Evolutionary conservation across 2,888 invertebrate species (phyloP).

Genomic region (Lypha dubia): DNA sequence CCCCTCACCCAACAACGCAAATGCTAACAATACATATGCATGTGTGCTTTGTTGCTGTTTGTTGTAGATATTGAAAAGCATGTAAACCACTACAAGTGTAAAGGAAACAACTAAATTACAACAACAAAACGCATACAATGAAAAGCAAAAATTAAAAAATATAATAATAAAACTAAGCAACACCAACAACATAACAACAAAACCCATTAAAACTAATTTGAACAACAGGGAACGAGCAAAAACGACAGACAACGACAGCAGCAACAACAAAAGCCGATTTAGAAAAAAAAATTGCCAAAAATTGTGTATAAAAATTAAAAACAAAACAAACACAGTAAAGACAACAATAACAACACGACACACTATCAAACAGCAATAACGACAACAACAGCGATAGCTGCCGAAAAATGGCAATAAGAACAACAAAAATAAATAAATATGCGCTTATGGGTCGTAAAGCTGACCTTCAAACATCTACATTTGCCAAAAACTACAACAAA

Average conservation of each 20-base stretch:
- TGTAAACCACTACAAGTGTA: slow-evolving; percentile 68
- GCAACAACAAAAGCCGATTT: slow-evolving; percentile 56
- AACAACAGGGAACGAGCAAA: slow-evolving; percentile 66
- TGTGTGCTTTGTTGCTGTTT: slow-evolving; percentile 12
- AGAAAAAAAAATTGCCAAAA: slow-evolving; percentile 77
- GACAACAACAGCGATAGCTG: slow-evolving; percentile 46
- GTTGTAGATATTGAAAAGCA: slow-evolving; percentile 46
- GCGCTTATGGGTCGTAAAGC: slow-evolving; percentile 83
- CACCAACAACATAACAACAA: slow-evolving; percentile 70
- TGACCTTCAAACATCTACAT: slow-evolving; percentile 83
- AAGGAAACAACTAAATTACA: slow-evolving; percentile 45
- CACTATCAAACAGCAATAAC: slow-evolving; percentile 67
- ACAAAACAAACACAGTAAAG: slow-evolving; percentile 72
- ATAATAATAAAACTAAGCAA: slow-evolving; percentile 26
- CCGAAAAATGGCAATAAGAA: slow-evolving; percentile 50
- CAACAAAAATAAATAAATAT: slow-evolving; percentile 74
- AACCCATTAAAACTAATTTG: slow-evolving; percentile 51
- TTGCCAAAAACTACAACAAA: slow-evolving; percentile 77
- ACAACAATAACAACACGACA: slow-evolving; percentile 1
- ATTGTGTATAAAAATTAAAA: slow-evolving; percentile 74
- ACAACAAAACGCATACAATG: slow-evolving; percentile 71
- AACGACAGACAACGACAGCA: slow-evolving; percentile 52
- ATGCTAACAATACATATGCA: neutral
- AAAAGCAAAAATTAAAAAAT: slow-evolving; percentile 74
- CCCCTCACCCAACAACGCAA: slow-evolving; percentile 24